phyloP scores from a whole-genome alignment of 2,113 vertebrate species.

The Theropithecus gelada region DNA sequence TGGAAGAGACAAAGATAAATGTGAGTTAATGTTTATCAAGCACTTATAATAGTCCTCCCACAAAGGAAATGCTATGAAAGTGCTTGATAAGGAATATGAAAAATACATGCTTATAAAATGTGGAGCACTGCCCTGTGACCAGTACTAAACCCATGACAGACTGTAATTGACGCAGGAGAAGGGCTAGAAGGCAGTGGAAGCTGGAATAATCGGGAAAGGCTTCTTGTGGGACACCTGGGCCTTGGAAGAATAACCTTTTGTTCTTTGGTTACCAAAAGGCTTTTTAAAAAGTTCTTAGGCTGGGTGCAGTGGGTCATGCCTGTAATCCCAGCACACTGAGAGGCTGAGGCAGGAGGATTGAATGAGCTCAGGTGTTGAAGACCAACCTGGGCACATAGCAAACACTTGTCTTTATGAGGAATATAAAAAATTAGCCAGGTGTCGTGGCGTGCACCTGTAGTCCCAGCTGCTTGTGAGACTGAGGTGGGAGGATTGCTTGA shows the following conservation, averaged over 20 bases:
- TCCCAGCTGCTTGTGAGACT: not conserved
- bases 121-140: not conserved
- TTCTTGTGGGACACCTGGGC: not conserved
- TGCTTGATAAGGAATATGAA: slow-evolving; percentile 13
- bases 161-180: not conserved
- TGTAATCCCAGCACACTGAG: not conserved
- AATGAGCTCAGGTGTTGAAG: not conserved
- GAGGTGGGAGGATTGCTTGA: not conserved
- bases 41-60: not conserved
- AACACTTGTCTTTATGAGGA: not conserved
- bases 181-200: not conserved
- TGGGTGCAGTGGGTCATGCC: not conserved
- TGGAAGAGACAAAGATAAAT: not conserved
- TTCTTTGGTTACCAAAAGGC: not conserved
- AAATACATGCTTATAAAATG: not conserved
- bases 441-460: not conserved
- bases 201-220: not conserved
- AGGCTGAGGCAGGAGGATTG: not conserved
- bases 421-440: not conserved
- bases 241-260: not conserved
- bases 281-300: not conserved
- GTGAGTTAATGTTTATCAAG: not conserved
- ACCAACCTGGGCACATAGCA: not conserved
- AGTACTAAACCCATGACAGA: not conserved
- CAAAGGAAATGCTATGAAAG: not conserved